Conservation (phyloP, 2,888 invertebrate species). For the Amblyjoppa fuscipennis region DNA sequence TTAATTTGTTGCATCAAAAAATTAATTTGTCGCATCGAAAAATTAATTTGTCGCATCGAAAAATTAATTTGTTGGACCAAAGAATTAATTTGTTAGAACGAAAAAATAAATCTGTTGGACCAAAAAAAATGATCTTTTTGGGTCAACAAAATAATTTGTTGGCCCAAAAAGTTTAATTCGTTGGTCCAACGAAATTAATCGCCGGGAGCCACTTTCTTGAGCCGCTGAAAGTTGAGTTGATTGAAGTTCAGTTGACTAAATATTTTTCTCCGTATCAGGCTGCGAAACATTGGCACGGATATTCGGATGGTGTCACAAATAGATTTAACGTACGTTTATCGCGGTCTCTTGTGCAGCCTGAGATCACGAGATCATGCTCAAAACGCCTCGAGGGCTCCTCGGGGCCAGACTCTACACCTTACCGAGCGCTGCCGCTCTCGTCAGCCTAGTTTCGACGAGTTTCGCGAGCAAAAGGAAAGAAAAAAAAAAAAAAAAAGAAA, state of each 20-base stretch:
- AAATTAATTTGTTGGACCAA: too few relatives aligned
- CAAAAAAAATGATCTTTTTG: too few relatives aligned
- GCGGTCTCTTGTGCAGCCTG: not conserved
- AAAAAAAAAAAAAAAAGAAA: conserved; percentile 2
- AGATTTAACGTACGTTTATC: not conserved
- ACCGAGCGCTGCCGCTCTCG: not conserved
- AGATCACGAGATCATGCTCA: not conserved
- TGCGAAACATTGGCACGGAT: not conserved
- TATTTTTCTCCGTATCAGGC: not conserved
- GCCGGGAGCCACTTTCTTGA: not conserved
- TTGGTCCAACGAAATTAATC: not conserved
- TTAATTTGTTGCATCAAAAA: too few relatives aligned
- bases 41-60: too few relatives aligned
- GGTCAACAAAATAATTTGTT: too few relatives aligned
- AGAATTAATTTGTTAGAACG: too few relatives aligned
- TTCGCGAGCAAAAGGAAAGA: not conserved
- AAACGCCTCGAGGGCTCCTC: not conserved
- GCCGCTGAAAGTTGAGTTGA: not conserved
- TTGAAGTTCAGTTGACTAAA: not conserved
- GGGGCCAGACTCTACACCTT: not conserved
- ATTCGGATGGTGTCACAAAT: not conserved
- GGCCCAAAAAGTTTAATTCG: not conserved
- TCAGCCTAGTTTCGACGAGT: conserved; percentile 1
- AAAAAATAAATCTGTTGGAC: too few relatives aligned
- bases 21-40: too few relatives aligned